Evolutionary conservation across 2,113 vertebrate genomes (phyloP), one percentile per base, ranked within the genome.

Genomic region (Paramisgurnus dabryanus): DNA sequence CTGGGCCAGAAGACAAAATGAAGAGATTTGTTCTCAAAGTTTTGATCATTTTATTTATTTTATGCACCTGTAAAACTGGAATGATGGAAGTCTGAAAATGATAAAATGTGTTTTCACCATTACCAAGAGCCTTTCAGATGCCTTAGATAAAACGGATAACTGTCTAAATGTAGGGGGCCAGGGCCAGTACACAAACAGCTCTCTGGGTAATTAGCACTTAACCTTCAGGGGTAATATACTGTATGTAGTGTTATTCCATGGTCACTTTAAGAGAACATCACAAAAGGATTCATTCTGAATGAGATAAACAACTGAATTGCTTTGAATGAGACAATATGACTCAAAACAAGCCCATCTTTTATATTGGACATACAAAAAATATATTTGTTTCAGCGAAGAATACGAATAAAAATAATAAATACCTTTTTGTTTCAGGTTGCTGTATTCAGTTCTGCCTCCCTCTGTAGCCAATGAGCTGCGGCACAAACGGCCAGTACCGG

Each of bases 391-490:
- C 11, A 9, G 5, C 34, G 5, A 49, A 8, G 7, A 60, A 18
- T 73, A 39, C 40, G 18, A 55, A 73, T 45, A 0, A 6, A 5
- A 63, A 63, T n/a, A n/a, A 64, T 13, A 0, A 34, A 11, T 55
- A 10, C 18, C 13, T 79, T 4, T 79, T 41, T 64, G 0, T 6
- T 77, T 43, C 27, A 99, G 98, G 57, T 90, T 99, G 80, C 90
- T 99, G 39, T 99, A 99, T 75, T 99, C 98, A 0, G 97, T 99
- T 78, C 93, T 99, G 70, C 98, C 98, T 4, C 97, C 95, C 0
- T 98, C 98, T 11, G 98, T 99, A 45, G 98, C 98, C 83, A 99
- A 99, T 22, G 98, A 99, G 79, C 94, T 99, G 88, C 92, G 98
- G 67, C 98, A 99, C 91, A 99, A 98, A 82, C 95, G 97, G 4